phyloP scores from a whole-genome alignment of 2,888 invertebrate species.

The Caenorhabditis sp. region DNA sequence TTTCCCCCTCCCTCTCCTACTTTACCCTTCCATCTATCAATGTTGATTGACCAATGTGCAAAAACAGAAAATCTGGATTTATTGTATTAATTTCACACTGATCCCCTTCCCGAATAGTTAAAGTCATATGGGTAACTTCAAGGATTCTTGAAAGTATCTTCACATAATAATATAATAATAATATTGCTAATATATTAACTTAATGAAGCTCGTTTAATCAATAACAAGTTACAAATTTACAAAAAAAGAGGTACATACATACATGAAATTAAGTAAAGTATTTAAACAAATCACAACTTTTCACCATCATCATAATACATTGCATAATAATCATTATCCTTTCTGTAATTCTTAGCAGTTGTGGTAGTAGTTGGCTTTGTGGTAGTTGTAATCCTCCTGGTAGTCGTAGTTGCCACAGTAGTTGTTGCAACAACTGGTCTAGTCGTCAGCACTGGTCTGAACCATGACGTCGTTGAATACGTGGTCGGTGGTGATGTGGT shows the following conservation, averaged over 20 bases:
- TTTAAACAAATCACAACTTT: slow-evolving; percentile 35
- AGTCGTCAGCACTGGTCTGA: slow-evolving; percentile 41
- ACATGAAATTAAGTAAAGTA: neutral
- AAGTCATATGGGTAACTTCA: slow-evolving; percentile 36
- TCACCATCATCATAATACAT: slow-evolving; percentile 80
- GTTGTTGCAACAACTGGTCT: slow-evolving; percentile 54
- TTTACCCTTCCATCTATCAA: slow-evolving; percentile 8
- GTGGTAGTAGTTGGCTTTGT: slow-evolving; percentile 62
- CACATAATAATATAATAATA: slow-evolving; percentile 42
- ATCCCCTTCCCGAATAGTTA: slow-evolving; percentile 15
- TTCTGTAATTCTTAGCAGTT: slow-evolving; percentile 75
- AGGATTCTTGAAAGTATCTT: slow-evolving; percentile 18
- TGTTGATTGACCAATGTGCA: slow-evolving; percentile 45
- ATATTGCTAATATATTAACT: slow-evolving; percentile 15
- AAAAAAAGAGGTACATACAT: slow-evolving; percentile 14
- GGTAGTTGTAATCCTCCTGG: slow-evolving; percentile 50
- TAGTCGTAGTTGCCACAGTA: slow-evolving; percentile 42
- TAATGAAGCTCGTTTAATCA: slow-evolving; percentile 15
- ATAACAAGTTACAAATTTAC: slow-evolving; percentile 4
- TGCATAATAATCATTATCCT: slow-evolving; percentile 80
- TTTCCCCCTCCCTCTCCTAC: neutral
- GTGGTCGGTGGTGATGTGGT: slow-evolving; percentile 45
- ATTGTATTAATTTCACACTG: slow-evolving; percentile 38
- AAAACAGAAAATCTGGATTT: slow-evolving; percentile 45
- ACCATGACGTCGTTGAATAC: slow-evolving; percentile 43